A percentile compares a stretch with the other conserved stretches of the same genome.
These are phyloP conservation scores for Heliopora coerulea DNA, from an alignment of 92 coral and sea anemone genomes.

Conservation along the genomic window DNA sequence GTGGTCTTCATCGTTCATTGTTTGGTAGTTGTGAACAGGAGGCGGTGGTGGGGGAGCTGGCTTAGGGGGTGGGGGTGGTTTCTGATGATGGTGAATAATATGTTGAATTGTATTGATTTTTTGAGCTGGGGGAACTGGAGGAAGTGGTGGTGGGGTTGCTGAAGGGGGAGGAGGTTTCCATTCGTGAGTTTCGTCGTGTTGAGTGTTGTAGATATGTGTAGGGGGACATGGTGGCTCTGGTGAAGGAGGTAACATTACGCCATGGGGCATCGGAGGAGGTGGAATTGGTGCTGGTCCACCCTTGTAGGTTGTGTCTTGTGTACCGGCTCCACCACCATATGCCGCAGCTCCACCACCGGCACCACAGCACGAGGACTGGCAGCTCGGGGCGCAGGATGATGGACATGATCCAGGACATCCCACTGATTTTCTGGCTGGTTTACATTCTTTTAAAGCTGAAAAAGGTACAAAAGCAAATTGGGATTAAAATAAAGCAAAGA, in stretches of 20 bases:
- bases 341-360: slow-evolving; percentile 22
- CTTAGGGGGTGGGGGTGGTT: slow-evolving; percentile 43
- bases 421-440: slow-evolving; percentile 27
- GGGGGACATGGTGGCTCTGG: slow-evolving; percentile 40
- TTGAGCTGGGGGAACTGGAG: slow-evolving; percentile 31
- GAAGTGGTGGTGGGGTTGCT: slow-evolving; percentile 13
- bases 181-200: slow-evolving; percentile 38
- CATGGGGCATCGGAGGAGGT: slow-evolving; percentile 41
- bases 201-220: slow-evolving; percentile 40
- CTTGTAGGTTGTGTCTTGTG: not conserved
- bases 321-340: not conserved
- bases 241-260: slow-evolving; percentile 38
- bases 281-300: slow-evolving; percentile 40
- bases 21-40: slow-evolving; percentile 27
- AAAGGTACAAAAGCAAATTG: not conserved
- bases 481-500: not conserved
- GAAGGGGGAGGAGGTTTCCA: slow-evolving; percentile 31
- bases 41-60: slow-evolving; percentile 44
- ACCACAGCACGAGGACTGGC: slow-evolving; percentile 9
- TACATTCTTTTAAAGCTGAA: slow-evolving; percentile 18
- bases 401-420: slow-evolving; percentile 46
- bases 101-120: slow-evolving; percentile 40
- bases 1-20: slow-evolving; percentile 36
- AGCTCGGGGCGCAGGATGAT: slow-evolving; percentile 12
- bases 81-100: slow-evolving; percentile 39